Conservation (phyloP, 2,113 vertebrate genomes). For the Myotis yumanensis region DNA sequence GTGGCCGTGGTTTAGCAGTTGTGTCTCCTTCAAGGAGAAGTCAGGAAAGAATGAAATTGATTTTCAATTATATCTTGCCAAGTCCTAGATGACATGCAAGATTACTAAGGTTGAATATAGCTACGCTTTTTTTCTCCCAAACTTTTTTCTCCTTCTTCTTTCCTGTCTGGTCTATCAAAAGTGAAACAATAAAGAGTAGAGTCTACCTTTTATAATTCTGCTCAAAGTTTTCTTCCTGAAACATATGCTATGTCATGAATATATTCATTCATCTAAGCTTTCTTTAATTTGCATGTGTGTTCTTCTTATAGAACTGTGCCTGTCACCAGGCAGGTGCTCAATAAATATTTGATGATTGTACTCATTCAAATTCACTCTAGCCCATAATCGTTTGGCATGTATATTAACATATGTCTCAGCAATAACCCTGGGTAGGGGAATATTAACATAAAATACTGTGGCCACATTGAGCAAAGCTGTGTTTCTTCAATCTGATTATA, state of each 20-base stretch:
- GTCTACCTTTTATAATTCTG: background rate
- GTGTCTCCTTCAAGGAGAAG: background rate
- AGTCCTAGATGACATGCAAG: background rate
- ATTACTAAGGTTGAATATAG: background rate
- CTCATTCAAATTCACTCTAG: background rate
- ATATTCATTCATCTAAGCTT: slow-evolving; percentile 4
- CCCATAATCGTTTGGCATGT: background rate
- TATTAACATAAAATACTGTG: background rate
- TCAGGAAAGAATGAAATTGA: background rate
- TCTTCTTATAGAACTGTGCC: background rate
- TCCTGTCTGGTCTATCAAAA: background rate
- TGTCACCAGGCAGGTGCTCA: background rate
- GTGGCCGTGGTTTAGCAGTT: background rate
- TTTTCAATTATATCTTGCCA: background rate
- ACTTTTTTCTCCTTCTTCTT: background rate
- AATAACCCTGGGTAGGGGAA: background rate
- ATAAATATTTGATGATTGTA: slow-evolving; percentile 43
- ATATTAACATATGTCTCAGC: background rate
- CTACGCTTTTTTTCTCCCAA: background rate
- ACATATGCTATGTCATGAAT: background rate
- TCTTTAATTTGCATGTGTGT: background rate
- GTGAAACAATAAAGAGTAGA: background rate
- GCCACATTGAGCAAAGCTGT: background rate
- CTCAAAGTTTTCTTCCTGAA: background rate
- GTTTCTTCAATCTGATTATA: background rate